These are phyloP conservation scores for Phengaris arion DNA, from an alignment of 2,888 invertebrate species.

Conservation along the genomic window DNA sequence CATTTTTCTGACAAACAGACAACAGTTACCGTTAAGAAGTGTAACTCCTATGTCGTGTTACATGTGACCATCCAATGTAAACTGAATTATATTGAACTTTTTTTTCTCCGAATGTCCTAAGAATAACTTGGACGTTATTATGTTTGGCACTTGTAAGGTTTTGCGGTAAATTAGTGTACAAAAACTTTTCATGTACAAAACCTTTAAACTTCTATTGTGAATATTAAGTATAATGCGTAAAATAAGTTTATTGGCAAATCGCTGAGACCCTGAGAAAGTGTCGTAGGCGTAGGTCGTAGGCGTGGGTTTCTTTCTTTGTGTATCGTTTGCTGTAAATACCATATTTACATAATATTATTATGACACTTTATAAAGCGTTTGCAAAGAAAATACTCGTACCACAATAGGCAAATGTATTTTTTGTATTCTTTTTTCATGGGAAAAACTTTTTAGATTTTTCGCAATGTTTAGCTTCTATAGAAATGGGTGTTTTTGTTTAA, in stretches of 20 bases:
- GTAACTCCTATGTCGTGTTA: no score
- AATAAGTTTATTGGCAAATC: conserved; percentile 1
- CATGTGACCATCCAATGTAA: no score
- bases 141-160: neutral
- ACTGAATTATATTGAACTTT: neutral
- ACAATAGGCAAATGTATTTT: neutral
- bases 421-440: neutral
- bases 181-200: neutral
- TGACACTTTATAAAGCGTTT: neutral
- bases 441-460: neutral
- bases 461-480: neutral
- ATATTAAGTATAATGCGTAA: neutral
- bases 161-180: neutral
- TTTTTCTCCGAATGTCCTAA: neutral
- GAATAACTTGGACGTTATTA: neutral
- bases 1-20: no score
- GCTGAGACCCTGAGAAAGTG: neutral
- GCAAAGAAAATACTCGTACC: neutral
- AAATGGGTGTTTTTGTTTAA: neutral
- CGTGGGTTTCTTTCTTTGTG: neutral
- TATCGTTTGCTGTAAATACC: neutral
- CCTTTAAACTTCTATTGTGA: neutral
- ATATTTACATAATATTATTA: neutral
- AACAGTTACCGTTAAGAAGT: no score
- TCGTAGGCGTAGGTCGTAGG: neutral